Conservation (phyloP, 1,140 invertebrate genomes). For the Melanaphis sacchari region DNA sequence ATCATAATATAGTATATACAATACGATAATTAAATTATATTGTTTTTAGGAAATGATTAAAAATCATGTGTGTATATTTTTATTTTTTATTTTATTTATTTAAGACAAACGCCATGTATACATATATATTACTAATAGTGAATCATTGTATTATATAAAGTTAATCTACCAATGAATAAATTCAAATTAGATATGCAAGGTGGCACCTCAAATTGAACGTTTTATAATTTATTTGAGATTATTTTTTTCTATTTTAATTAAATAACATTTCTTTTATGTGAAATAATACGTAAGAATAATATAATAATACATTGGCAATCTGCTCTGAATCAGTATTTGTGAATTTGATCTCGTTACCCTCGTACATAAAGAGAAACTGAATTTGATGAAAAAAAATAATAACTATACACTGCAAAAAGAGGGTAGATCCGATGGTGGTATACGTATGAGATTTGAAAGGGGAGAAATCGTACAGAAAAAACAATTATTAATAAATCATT, state of each 20-base stretch:
- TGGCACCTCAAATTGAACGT: background rate
- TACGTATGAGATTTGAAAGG: slow-evolving; percentile 53
- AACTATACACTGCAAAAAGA: background rate
- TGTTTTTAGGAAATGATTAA: background rate
- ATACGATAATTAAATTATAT: background rate
- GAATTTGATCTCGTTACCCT: slow-evolving; percentile 30
- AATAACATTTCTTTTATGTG: background rate
- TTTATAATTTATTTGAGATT: background rate
- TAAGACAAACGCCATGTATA: no score
- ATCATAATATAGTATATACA: background rate
- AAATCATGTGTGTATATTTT: background rate
- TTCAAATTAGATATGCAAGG: background rate
- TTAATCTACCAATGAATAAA: background rate
- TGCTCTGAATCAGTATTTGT: background rate
- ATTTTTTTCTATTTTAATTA: background rate
- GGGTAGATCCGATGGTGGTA: background rate
- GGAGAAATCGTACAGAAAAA: slow-evolving; percentile 56
- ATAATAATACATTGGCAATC: background rate
- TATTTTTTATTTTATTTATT: no score
- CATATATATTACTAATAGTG: background rate
- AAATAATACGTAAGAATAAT: background rate
- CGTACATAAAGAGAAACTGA: slow-evolving; percentile 19
- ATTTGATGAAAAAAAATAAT: slow-evolving; percentile 43
- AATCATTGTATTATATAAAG: background rate
- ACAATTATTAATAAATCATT: slow-evolving; percentile 58